Evolutionary conservation across 2,888 invertebrate genomes (phyloP), one percentile per base, ranked within the genome.

Genomic region (Agrotis ipsilon): DNA sequence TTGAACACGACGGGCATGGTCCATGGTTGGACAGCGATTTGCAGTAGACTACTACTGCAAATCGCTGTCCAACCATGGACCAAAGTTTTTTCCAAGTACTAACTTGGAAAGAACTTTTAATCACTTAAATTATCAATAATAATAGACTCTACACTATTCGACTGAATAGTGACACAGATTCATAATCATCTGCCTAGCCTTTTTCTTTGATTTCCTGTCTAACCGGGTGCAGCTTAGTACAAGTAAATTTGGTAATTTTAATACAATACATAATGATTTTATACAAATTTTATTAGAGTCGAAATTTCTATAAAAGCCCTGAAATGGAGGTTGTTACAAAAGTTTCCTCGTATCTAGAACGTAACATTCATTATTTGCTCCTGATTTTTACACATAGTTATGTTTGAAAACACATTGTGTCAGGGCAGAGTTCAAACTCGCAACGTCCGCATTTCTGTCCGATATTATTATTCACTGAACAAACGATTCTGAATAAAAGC

Each of bases 381-480:
- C 11, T 75, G 71, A 60, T 59, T 64, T 52, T 24, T 24, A 72
- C 55, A 43, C 57, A 62, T 49, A 72, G 46, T 49, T 72, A 55
- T 61, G 75, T 72, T 54, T 72, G 48, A 39, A 61, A 68, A 63
- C 54, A 68, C 68, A 63, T 52, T 68, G 75, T 79, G 43, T 57
- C 60, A 49, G 68, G 19, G 60, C 46, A 32, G 51, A 68, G 49
- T 75, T 80, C 61, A 61, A 80, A 75, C 64, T 61, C 46, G 45
- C 63, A n/a, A 39, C 21, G 69, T 80, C 59, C 48, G 63, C 68
- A 51, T 64, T 64, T 58, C 39, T 27, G 70, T 55, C 70, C 52
- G 39, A 69, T 78, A 69, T 69, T 75, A 69, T 80, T 75, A 75
- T 75, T 68, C 76, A 58, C 80, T 57, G 61, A 78, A 75, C 49